These are phyloP conservation scores for Pseudoips prasinana DNA, from an alignment of 2,888 invertebrate species.

Conservation along the genomic window DNA sequence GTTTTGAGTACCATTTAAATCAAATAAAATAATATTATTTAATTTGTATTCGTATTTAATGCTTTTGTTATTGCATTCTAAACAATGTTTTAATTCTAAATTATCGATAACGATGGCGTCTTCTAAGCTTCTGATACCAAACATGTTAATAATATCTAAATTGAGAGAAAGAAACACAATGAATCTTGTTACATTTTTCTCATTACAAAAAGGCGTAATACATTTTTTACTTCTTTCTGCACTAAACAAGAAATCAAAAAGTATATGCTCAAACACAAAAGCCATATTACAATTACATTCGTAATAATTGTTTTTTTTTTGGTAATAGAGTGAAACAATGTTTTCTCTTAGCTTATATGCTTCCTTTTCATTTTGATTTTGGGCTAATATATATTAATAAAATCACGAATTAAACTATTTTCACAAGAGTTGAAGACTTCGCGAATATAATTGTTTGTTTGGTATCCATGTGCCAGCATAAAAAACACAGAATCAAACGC, in stretches of 20 bases:
- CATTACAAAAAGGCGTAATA: constrained; percentile 11
- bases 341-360: constrained; percentile 11
- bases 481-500: constrained; percentile 14
- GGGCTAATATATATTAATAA: constrained; percentile 13
- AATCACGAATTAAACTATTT: constrained; percentile 11
- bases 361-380: constrained; percentile 12
- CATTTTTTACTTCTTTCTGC: constrained; percentile 10
- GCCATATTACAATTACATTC: constrained; percentile 15
- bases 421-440: constrained; percentile 8
- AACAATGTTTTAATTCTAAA: constrained; percentile 1
- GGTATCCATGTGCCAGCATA: constrained; percentile 12
- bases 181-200: constrained; percentile 10
- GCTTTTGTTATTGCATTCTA: constrained; percentile 4
- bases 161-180: constrained; percentile 7
- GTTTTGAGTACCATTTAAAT: constrained; percentile 7
- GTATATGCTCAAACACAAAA: constrained; percentile 12
- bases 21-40: constrained; percentile 7
- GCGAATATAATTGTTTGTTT: constrained; percentile 11
- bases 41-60: constrained; percentile 11
- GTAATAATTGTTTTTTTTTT: constrained; percentile 11
- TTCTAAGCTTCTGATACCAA: constrained; percentile 3
- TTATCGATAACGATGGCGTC: constrained; percentile 3
- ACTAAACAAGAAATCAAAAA: constrained; percentile 9
- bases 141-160: constrained; percentile 2
- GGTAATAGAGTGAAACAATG: constrained; percentile 9